Evolutionary conservation across 2,113 vertebrate species (phyloP).

Genomic region (Hirundichthys speculiger): DNA sequence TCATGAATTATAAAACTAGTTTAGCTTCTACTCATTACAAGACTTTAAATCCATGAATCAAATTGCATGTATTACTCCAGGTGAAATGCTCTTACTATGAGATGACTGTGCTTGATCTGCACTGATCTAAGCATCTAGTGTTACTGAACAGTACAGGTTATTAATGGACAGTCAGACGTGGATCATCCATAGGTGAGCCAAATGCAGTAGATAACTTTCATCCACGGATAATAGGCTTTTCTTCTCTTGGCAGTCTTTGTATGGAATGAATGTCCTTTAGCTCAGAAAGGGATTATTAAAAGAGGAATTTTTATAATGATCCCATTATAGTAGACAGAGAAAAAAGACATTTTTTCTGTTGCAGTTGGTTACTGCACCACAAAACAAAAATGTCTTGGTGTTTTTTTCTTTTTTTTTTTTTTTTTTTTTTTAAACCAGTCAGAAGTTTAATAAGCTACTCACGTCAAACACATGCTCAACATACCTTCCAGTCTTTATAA

Average conservation of each 20-base stretch:
- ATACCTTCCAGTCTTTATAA: conserved; percentile 18
- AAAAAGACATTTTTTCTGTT: conserved; percentile 21
- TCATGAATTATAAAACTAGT: conserved; percentile 11
- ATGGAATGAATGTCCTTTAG: conserved; percentile 38
- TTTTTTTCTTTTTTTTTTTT: no score
- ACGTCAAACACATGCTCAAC: conserved; percentile 1
- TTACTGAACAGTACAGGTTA: conserved; percentile 26
- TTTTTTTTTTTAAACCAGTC: no score
- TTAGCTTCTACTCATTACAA: conserved; percentile 7
- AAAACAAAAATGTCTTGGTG: not conserved
- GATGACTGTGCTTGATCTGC: conserved; percentile 18
- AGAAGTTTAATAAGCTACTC: conserved; percentile 1
- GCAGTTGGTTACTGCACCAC: not conserved
- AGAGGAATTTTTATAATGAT: conserved; percentile 28
- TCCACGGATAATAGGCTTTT: conserved; percentile 64
- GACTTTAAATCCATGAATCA: no score
- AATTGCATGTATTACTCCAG: no score
- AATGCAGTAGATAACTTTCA: conserved; percentile 51
- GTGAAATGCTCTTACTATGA: no score
- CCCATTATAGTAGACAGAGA: conserved; percentile 21
- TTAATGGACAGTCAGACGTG: conserved; percentile 40
- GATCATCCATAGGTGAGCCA: conserved; percentile 50
- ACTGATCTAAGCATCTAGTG: not conserved
- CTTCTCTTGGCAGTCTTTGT: conserved; percentile 40
- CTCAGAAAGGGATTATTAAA: conserved; percentile 43